Conservation (phyloP, 2,888 invertebrate species). For the Portevinia maculata region DNA sequence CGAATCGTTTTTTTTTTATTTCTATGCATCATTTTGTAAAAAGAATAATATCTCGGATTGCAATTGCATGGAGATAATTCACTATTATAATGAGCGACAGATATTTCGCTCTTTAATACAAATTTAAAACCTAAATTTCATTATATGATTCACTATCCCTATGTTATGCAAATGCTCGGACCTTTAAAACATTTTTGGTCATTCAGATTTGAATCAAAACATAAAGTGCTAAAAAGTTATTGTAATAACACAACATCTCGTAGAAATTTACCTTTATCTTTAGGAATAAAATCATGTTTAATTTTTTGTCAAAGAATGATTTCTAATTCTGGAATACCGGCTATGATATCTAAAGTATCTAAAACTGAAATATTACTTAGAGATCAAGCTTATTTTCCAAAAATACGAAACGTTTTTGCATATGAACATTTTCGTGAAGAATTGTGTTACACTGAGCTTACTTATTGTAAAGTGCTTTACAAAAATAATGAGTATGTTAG, state of each 20-base stretch:
- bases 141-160: constrained; percentile 26
- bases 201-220: constrained; percentile 16
- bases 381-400: constrained; percentile 5
- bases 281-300: constrained; percentile 17
- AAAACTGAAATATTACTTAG: constrained; percentile 7
- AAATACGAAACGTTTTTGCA: constrained; percentile 13
- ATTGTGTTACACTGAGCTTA: too few species aligned
- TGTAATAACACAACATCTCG: constrained; percentile 1
- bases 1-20: too few species aligned
- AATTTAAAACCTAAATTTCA: constrained; percentile 26
- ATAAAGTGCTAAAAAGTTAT: constrained; percentile 12
- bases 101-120: constrained; percentile 4
- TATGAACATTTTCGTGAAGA: neutral
- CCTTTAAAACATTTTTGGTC: constrained; percentile 16
- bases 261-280: constrained; percentile 6
- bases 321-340: constrained; percentile 4
- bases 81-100: too few species aligned
- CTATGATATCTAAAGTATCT: neutral
- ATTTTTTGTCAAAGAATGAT: constrained; percentile 16
- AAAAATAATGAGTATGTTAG: too few species aligned
- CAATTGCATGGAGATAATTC: too few species aligned
- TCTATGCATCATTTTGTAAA: too few species aligned
- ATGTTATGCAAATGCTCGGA: constrained; percentile 21
- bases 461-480: too few species aligned
- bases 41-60: too few species aligned